Conservation (phyloP, 2,113 vertebrate genomes). For the Marmota flaviventris region DNA sequence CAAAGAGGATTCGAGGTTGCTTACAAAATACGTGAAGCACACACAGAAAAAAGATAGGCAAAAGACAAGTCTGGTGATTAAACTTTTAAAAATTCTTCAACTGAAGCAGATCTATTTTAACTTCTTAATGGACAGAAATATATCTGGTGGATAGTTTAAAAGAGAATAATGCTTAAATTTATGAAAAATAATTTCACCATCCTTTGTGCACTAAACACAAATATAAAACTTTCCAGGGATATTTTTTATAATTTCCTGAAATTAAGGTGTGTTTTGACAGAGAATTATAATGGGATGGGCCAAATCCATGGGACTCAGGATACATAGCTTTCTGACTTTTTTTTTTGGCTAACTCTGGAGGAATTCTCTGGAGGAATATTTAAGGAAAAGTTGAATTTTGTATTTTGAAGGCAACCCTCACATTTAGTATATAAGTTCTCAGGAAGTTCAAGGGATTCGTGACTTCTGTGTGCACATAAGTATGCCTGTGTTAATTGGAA, state of each 20-base stretch:
- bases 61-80: neutral
- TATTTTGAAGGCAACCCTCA: neutral
- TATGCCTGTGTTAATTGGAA: neutral
- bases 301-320: neutral
- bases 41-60: neutral
- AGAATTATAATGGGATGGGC: neutral
- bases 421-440: neutral
- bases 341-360: neutral
- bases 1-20: neutral
- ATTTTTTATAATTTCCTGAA: neutral
- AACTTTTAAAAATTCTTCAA: neutral
- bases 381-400: neutral
- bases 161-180: neutral
- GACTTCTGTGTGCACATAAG: neutral
- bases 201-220: neutral
- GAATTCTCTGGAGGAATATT: neutral
- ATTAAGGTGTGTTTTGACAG: neutral
- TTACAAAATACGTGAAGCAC: neutral
- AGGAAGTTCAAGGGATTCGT: neutral
- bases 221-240: neutral
- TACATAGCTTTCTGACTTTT: neutral
- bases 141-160: neutral
- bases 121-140: constrained; percentile 6
- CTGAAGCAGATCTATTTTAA: neutral
- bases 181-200: neutral